Evolutionary conservation across 64 coral and sea anemone species (phyloP).

Genomic region (Hydrozoanthus tunicans): DNA sequence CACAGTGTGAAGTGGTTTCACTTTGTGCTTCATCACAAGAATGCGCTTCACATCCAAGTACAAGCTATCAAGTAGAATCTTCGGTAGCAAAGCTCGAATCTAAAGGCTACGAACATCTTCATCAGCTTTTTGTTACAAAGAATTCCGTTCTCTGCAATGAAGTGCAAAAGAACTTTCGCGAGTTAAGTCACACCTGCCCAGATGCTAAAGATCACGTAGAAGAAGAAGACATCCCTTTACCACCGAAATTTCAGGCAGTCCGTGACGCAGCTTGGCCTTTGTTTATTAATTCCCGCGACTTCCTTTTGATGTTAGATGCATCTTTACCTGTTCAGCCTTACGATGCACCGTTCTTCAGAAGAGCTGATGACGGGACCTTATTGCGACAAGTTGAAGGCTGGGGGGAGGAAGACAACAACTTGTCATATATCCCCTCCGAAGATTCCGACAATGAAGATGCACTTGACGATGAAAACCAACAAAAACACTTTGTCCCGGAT

Average conservation of each 20-base stretch:
- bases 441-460: constrained; percentile 63
- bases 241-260: constrained; percentile 61
- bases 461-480: constrained; percentile 32
- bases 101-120: constrained; percentile 83
- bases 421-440: constrained; percentile 71
- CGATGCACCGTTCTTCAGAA: constrained; percentile 68
- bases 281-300: constrained; percentile 91
- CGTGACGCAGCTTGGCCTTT: constrained; percentile 86
- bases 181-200: constrained; percentile 78
- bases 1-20: neutral
- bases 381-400: constrained; percentile 85
- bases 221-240: constrained; percentile 43
- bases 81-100: neutral
- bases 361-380: constrained; percentile 80
- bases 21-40: neutral
- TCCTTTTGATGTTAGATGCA: constrained; percentile 89
- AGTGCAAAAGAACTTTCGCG: constrained; percentile 94
- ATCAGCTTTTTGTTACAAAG: constrained; percentile 95
- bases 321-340: constrained; percentile 74
- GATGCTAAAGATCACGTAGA: constrained; percentile 53
- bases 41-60: neutral
- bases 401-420: constrained; percentile 92
- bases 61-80: constrained; percentile 12
- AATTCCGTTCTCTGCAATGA: constrained; percentile 94
- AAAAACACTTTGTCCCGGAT: neutral